Conservation (phyloP, 2,797 vertebrate species). For the Potorous gilbertii region DNA sequence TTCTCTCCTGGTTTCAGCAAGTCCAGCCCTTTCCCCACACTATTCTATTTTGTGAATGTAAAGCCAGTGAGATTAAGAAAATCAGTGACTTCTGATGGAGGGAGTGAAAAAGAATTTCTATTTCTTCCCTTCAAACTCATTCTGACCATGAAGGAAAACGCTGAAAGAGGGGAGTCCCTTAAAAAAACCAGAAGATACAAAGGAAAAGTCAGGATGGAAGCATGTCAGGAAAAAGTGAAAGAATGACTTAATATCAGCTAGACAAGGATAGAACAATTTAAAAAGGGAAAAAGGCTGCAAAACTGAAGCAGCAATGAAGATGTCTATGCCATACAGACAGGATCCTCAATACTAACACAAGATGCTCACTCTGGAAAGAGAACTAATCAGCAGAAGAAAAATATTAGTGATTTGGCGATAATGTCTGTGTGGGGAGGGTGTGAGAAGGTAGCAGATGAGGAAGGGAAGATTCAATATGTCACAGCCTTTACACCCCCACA, state of each 20-base stretch:
- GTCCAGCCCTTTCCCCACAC: neutral
- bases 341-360: neutral
- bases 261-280: conserved; percentile 12
- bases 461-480: conserved; percentile 6
- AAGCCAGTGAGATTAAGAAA: neutral
- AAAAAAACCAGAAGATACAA: neutral
- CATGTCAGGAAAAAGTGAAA: conserved; percentile 11
- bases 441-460: conserved; percentile 30
- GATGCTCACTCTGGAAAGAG: neutral
- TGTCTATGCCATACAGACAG: neutral
- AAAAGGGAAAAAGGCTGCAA: conserved; percentile 6
- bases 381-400: conserved; percentile 28
- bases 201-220: conserved; percentile 9
- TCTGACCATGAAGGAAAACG: neutral
- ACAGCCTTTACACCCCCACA: neutral
- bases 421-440: conserved; percentile 37
- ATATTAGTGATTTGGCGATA: conserved; percentile 58
- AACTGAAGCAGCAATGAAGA: neutral
- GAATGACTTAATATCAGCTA: neutral
- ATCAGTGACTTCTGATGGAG: neutral
- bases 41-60: neutral
- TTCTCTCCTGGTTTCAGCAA: neutral
- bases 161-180: conserved; percentile 4
- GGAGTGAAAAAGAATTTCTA: neutral
- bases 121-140: neutral